Conservation (phyloP, 1,140 invertebrate species). For the Microplitis demolitor region DNA sequence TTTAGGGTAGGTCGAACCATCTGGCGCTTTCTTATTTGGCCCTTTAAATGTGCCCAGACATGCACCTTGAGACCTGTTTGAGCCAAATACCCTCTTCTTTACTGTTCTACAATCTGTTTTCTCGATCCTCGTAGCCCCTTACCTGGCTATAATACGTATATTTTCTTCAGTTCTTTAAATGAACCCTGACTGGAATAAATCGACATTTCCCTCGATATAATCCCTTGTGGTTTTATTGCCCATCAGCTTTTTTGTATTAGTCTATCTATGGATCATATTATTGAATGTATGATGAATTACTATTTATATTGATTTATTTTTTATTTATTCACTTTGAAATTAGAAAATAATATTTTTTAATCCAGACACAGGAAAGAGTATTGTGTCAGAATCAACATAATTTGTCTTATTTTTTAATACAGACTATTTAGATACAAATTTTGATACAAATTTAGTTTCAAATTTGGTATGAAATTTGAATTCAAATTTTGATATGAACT, state of each 20-base stretch:
- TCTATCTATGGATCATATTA: background rate
- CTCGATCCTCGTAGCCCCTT: background rate
- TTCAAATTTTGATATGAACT: too few species aligned
- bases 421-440: too few species aligned
- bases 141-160: background rate
- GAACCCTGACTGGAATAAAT: constrained; percentile 33
- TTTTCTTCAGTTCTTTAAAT: constrained; percentile 29
- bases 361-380: too few species aligned
- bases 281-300: background rate
- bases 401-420: too few species aligned
- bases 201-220: constrained; percentile 23
- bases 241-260: background rate
- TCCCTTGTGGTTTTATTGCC: background rate
- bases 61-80: constrained; percentile 52
- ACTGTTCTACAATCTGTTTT: background rate
- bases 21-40: constrained; percentile 36
- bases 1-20: constrained; percentile 41
- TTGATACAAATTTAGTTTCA: too few species aligned
- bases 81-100: constrained; percentile 44
- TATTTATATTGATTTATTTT: too few species aligned
- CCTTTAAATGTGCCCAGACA: constrained; percentile 51
- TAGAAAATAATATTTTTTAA: too few species aligned
- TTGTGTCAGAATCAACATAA: too few species aligned
- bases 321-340: too few species aligned
- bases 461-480: too few species aligned